Evolutionary conservation across 1,140 invertebrate genomes (phyloP).

Genomic region (Drosophila eugracilis): DNA sequence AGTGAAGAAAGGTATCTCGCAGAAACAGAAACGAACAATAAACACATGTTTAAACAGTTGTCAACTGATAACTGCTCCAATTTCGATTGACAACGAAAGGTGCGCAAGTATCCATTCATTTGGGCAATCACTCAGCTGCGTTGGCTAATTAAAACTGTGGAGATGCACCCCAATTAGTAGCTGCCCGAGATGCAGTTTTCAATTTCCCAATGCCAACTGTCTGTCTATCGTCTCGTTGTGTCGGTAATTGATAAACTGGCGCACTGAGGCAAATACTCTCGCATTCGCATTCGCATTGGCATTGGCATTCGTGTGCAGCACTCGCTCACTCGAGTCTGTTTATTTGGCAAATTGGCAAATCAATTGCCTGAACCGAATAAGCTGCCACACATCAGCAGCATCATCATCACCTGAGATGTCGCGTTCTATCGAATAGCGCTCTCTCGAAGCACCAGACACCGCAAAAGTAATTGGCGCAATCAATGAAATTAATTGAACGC

Average conservation of each 20-base stretch:
- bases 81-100: background rate
- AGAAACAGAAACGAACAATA: constrained; percentile 3
- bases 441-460: constrained; percentile 9
- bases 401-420: constrained; percentile 21
- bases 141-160: constrained; percentile 46
- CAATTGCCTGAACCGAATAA: constrained; percentile 60
- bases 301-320: constrained; percentile 12
- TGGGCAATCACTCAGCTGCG: constrained; percentile 30
- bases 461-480: constrained; percentile 59
- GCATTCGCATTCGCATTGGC: constrained; percentile 8
- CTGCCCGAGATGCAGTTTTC: constrained; percentile 32
- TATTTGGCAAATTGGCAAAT: constrained; percentile 69
- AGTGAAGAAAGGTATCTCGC: background rate
- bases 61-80: constrained; percentile 32
- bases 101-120: constrained; percentile 31
- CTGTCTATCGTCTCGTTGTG: constrained; percentile 10
- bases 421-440: constrained; percentile 12
- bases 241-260: constrained; percentile 36
- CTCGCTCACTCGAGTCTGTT: constrained; percentile 36
- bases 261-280: constrained; percentile 45
- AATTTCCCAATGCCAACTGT: constrained; percentile 20
- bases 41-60: constrained; percentile 36
- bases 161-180: constrained; percentile 34
- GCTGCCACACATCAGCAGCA: constrained; percentile 31
- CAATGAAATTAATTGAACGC: constrained; percentile 63